Conservation (phyloP, 2,888 invertebrate species). For the Drosophila quinaria region DNA sequence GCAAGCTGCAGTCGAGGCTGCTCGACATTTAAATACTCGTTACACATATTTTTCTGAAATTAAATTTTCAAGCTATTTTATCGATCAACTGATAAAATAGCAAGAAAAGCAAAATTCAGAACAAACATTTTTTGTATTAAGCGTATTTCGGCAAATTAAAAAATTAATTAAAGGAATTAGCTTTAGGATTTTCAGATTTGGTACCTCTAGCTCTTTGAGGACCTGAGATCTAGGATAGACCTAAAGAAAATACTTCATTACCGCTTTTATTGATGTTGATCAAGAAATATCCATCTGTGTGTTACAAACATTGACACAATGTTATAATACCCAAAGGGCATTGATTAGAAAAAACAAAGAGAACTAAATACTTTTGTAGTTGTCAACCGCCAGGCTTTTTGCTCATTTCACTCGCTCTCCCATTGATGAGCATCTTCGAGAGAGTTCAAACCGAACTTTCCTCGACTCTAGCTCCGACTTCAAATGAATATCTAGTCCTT, state of each 20-base stretch:
- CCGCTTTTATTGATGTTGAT: too few relatives aligned
- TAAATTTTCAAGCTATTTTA: too few relatives aligned
- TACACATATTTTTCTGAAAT: not conserved
- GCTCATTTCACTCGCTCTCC: constrained; percentile 71
- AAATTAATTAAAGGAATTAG: too few relatives aligned
- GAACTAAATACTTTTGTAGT: constrained; percentile 48
- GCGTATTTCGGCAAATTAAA: too few relatives aligned
- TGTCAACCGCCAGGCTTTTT: constrained; percentile 66
- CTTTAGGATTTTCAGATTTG: too few relatives aligned
- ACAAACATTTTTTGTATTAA: too few relatives aligned
- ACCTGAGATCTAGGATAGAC: too few relatives aligned
- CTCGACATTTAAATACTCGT: not conserved
- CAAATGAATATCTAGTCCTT: constrained; percentile 55
- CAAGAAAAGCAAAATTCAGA: too few relatives aligned
- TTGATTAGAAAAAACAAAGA: not conserved
- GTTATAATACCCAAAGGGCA: not conserved
- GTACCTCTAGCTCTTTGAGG: too few relatives aligned
- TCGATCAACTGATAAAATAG: too few relatives aligned
- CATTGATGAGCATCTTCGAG: constrained; percentile 60
- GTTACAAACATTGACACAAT: not conserved
- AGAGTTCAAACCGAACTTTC: constrained; percentile 51
- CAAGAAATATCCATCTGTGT: too few relatives aligned
- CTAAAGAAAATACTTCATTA: too few relatives aligned
- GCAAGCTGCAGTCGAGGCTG: not conserved
- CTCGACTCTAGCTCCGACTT: constrained; percentile 19